Base-by-base conservation (phyloP, 2,888 invertebrate genomes). In the Agrypnus murinus region DNA sequence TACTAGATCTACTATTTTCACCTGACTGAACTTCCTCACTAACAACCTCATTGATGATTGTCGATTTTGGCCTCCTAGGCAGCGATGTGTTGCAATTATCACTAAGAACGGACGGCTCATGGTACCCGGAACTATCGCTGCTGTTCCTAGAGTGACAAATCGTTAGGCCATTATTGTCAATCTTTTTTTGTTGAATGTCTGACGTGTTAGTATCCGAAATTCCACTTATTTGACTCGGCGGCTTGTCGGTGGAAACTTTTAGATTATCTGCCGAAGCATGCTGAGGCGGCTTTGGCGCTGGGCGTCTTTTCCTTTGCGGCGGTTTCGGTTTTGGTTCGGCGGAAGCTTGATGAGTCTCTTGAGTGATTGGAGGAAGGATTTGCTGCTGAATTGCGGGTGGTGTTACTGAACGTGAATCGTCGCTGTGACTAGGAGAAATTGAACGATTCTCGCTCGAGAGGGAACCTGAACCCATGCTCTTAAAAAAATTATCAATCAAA, bases 41-140 rank as follows among this genome's bases (percentile, higher is more conserved):
- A 38, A 69, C 74, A 25, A 76, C 77, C 72, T 77, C 79, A 58
- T 64, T 77, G 14, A 83, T 79, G 58, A 80, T 76, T 12, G 81
- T 81, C 1, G 83, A 82, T 74, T 81, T 83, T 31, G 84, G 83
- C 65, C 84, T 74, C 62, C 85, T 78, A 0, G 85, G 84, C 60
- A 85, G 74, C 17, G 86, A 84, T 0, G 84, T 81, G 6, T 73
- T 73, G 5, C 88, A 88, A 77, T 89, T 88, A 77, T 91, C 91
- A 78, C 90, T 90, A 57, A 89, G 85, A 59, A 90, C 88, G 6
- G 91, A 91, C 0, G 92, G 89, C 81, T 92, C 92, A 81, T 92
- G 92, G 81, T 92, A 92, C 0, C 92, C 92, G 67, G 91, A 91
- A 77, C 92, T 92, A 81, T 92, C 92, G 73, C 92, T 92, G 83